A percentile compares a stretch with the other conserved stretches of the same genome.
Conservation (phyloP, 1,140 invertebrate species). For the Notospermus geniculatus region DNA sequence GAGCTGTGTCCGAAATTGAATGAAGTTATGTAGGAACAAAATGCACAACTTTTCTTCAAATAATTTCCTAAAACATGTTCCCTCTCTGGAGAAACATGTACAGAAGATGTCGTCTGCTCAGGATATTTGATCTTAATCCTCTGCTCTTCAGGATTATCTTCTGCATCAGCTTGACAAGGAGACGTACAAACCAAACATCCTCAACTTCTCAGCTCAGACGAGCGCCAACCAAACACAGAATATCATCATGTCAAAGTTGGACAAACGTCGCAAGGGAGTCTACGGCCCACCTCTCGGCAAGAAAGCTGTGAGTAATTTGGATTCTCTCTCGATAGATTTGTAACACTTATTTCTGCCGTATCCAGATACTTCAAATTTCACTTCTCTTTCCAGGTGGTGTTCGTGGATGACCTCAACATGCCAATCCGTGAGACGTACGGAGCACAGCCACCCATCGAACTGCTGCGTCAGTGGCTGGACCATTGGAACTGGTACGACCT, state of each 20-base stretch:
- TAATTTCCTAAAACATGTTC: no score
- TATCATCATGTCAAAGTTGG: constrained; percentile 92
- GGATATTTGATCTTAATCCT: constrained; percentile 3
- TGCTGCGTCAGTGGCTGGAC: constrained; percentile 86
- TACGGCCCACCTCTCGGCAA: constrained; percentile 89
- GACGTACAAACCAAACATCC: constrained; percentile 77
- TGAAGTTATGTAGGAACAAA: neutral
- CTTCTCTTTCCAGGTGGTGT: constrained; percentile 68
- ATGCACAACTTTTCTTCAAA: neutral
- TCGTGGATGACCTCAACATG: constrained; percentile 94
- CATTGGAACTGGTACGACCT: constrained; percentile 86
- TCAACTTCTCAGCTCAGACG: constrained; percentile 93
- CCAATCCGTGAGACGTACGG: constrained; percentile 76
- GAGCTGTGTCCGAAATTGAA: neutral
- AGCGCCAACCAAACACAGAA: constrained; percentile 91
- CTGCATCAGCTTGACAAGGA: constrained; percentile 77
- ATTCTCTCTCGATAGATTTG: neutral
- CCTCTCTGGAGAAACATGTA: no score
- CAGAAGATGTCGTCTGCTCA: no score
- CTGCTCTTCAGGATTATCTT: constrained; percentile 73
- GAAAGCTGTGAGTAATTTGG: constrained; percentile 67
- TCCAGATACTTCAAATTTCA: constrained; percentile 2
- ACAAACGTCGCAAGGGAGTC: constrained; percentile 89
- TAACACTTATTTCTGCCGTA: neutral
- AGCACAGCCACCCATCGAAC: constrained; percentile 88